Conservation (phyloP, 1,140 invertebrate genomes). For the Gryon sp. region DNA sequence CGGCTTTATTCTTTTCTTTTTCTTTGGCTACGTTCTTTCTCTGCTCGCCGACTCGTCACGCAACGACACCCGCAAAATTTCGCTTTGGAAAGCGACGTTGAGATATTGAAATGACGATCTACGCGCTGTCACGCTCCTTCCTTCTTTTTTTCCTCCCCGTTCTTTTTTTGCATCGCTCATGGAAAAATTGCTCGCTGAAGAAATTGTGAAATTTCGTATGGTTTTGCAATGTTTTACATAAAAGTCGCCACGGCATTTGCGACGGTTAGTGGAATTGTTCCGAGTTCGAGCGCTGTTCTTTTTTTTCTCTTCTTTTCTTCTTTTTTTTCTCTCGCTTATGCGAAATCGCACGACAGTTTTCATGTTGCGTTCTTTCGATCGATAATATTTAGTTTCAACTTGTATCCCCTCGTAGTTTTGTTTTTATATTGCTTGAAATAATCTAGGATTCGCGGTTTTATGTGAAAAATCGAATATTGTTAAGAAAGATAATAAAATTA, state of each 20-base stretch:
- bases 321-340: too few relatives aligned
- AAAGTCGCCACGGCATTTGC: background rate
- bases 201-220: conserved; percentile 36
- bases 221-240: background rate
- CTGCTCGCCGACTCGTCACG: conserved; percentile 29
- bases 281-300: background rate
- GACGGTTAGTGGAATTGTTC: too few relatives aligned
- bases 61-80: conserved; percentile 60
- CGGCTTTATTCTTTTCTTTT: background rate
- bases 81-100: conserved; percentile 55
- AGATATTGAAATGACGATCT: conserved; percentile 54
- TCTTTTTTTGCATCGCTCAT: too few relatives aligned
- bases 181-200: conserved; percentile 40
- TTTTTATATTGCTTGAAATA: too few relatives aligned
- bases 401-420: too few relatives aligned
- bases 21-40: background rate
- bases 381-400: too few relatives aligned
- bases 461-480: too few relatives aligned
- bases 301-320: background rate
- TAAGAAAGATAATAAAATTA: too few relatives aligned
- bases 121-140: conserved; percentile 52
- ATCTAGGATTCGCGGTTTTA: too few relatives aligned
- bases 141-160: too few relatives aligned
- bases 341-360: too few relatives aligned
- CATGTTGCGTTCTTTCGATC: too few relatives aligned